Conservation (phyloP, 2,113 vertebrate species). For the Galeopterus variegatus region DNA sequence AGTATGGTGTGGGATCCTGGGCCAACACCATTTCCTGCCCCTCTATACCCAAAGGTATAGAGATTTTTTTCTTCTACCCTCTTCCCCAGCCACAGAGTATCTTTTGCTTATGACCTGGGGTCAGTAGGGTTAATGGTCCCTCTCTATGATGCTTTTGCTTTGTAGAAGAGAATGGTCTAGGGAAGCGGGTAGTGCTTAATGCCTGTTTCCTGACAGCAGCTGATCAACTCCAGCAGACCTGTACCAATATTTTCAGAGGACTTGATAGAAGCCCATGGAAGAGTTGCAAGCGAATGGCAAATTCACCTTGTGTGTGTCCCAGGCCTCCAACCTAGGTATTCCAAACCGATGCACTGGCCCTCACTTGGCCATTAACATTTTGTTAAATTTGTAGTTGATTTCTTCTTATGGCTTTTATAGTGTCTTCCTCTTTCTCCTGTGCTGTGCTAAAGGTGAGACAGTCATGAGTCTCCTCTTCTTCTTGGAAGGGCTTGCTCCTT, state of each 20-base stretch:
- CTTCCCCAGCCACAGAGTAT: not conserved
- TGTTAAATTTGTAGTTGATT: not conserved
- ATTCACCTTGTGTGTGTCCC: not conserved
- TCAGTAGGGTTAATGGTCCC: not conserved
- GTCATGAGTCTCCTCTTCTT: not conserved
- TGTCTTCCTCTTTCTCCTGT: not conserved
- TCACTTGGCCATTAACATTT: not conserved
- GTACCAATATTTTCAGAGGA: not conserved
- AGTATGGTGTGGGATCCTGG: not conserved
- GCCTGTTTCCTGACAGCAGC: not conserved
- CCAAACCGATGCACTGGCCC: too few relatives aligned
- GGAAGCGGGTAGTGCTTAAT: not conserved
- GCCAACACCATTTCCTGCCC: not conserved
- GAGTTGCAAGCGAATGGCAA: not conserved
- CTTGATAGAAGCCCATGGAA: not conserved
- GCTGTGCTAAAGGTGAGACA: not conserved
- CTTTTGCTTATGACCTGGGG: not conserved
- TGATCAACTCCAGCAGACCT: not conserved
- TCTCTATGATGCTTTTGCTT: not conserved
- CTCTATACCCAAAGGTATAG: not conserved
- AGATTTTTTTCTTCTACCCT: not conserved
- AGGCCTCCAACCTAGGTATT: not conserved
- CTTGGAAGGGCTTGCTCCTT: not conserved
- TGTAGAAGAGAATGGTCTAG: not conserved
- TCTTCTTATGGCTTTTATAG: not conserved